Conservation (phyloP, 2,113 vertebrate genomes). For the Recurvirostra avosetta region DNA sequence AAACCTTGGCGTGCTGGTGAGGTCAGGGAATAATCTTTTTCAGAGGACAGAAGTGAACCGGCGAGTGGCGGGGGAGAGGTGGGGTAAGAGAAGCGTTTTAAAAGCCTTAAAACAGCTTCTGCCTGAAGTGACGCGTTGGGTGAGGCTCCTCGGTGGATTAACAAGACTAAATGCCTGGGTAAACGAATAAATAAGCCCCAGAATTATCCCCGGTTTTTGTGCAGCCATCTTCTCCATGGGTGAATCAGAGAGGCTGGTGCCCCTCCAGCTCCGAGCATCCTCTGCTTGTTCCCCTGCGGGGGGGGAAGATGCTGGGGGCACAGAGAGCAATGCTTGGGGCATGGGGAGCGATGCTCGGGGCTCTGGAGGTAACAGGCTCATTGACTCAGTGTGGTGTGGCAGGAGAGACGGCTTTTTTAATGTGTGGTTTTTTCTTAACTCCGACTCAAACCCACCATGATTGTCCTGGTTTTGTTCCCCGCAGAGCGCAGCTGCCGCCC, state of each 20-base stretch:
- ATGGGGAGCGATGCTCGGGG: background rate
- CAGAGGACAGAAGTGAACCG: background rate
- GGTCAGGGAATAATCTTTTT: background rate
- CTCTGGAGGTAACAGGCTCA: background rate
- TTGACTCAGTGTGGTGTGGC: background rate
- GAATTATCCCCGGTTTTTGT: background rate
- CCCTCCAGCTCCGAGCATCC: background rate
- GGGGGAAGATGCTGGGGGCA: background rate
- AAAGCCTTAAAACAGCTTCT: background rate
- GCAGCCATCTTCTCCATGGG: background rate
- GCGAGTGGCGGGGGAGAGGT: rapidly evolving
- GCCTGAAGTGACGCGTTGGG: background rate
- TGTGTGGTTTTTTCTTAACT: background rate
- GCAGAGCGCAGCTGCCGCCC: conserved; percentile 89
- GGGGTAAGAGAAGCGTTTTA: background rate
- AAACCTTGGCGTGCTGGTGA: background rate
- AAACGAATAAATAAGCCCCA: background rate
- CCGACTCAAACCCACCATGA: background rate
- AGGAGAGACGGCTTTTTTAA: background rate
- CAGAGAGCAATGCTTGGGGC: background rate
- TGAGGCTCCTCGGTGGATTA: background rate
- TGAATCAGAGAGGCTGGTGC: background rate
- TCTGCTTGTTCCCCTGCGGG: rapidly evolving
- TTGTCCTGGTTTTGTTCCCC: conserved; percentile 51
- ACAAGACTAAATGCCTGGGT: background rate